A percentile compares a stretch with the other conserved stretches of the same genome.
phyloP scores from a whole-genome alignment of 2,888 invertebrate genomes.

The Scaptomyza tumidula region DNA sequence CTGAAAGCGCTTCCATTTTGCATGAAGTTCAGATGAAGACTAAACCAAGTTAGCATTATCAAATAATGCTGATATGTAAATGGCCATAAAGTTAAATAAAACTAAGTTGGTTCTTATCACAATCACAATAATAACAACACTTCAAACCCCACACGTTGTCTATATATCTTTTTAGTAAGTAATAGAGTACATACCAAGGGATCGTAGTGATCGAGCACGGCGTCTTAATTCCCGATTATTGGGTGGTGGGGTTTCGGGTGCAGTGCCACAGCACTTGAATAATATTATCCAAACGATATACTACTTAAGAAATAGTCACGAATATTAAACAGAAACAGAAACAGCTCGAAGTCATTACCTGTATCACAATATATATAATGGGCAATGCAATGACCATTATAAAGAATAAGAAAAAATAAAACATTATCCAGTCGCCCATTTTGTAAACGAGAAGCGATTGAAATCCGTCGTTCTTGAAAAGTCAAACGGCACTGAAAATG shows the following conservation, averaged over 20 bases:
- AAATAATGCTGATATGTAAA: constrained; percentile 35
- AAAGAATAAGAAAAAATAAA: constrained; percentile 54
- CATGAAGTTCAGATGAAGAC: constrained; percentile 49
- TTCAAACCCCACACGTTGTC: constrained; percentile 23
- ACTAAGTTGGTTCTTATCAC: constrained; percentile 33
- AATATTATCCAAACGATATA: constrained; percentile 58
- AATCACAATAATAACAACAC: constrained; percentile 13
- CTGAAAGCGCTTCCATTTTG: constrained; percentile 51
- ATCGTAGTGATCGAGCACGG: constrained; percentile 17
- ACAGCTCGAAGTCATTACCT: constrained; percentile 46
- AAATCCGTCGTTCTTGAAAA: constrained; percentile 30
- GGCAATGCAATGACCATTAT: constrained; percentile 63
- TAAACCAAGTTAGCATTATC: constrained; percentile 53
- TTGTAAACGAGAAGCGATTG: neutral
- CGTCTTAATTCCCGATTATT: constrained; percentile 15
- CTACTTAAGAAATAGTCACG: constrained; percentile 52
- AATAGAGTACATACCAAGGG: constrained; percentile 34
- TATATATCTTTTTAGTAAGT: constrained; percentile 5
- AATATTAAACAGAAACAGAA: neutral
- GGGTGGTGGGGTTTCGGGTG: neutral
- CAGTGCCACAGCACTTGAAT: constrained; percentile 47
- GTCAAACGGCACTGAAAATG: constrained; percentile 21
- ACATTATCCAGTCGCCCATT: constrained; percentile 49
- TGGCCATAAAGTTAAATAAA: neutral
- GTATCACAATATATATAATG: constrained; percentile 57